A percentile compares a stretch with the other conserved stretches of the same genome.
Conservation (phyloP, 1,140 invertebrate genomes). For the Drosophila truncata region DNA sequence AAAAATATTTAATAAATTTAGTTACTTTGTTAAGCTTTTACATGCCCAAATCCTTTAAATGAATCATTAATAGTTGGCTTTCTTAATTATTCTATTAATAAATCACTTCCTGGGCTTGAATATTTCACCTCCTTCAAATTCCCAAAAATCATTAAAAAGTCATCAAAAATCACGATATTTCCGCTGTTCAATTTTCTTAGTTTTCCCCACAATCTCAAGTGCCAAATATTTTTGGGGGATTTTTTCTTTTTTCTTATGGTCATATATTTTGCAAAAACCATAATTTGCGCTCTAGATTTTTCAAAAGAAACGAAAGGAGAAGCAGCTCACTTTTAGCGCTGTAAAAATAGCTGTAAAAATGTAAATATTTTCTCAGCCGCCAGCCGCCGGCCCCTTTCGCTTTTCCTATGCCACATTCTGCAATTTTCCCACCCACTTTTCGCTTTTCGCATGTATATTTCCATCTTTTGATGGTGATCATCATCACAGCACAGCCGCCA, state of each 20-base stretch:
- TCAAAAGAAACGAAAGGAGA: constrained; percentile 9
- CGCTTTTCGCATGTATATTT: constrained; percentile 28
- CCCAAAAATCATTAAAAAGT: constrained; percentile 2
- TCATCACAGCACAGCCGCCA: constrained; percentile 10
- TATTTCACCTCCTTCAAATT: neutral
- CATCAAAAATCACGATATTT: constrained; percentile 12
- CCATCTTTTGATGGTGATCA: constrained; percentile 42
- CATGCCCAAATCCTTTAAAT: neutral
- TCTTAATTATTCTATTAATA: neutral
- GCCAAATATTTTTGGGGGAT: constrained; percentile 47
- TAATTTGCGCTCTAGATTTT: constrained; percentile 62
- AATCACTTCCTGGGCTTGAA: constrained; percentile 6
- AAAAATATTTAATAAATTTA: neutral
- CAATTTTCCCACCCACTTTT: constrained; percentile 22
- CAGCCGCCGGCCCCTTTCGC: neutral
- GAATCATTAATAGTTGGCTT: no score
- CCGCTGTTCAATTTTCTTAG: constrained; percentile 17
- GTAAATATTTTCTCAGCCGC: constrained; percentile 50
- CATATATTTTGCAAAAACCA: constrained; percentile 47
- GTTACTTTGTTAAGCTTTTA: neutral
- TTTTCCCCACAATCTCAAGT: constrained; percentile 39
- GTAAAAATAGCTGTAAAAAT: constrained; percentile 77
- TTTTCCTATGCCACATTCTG: constrained; percentile 3
- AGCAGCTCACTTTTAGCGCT: constrained; percentile 26
- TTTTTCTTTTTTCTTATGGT: neutral